A percentile compares a stretch with the other conserved stretches of the same genome.
These are phyloP conservation scores for Ips nitidus DNA, from an alignment of 1,140 invertebrate species.

Conservation along the genomic window DNA sequence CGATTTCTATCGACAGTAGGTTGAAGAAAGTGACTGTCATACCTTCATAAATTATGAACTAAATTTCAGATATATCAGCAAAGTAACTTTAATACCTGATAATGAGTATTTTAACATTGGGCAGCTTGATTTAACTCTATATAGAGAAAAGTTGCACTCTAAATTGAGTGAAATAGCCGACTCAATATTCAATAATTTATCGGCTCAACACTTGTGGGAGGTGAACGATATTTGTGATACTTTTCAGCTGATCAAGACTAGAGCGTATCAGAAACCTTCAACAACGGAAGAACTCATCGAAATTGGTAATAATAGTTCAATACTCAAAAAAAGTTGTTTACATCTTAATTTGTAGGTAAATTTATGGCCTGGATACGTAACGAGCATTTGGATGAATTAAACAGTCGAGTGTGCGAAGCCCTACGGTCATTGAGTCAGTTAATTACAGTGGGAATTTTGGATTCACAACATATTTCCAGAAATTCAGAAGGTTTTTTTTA, in stretches of 20 bases:
- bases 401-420: slow-evolving; percentile 61
- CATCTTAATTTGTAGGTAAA: slow-evolving; percentile 21
- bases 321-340: not conserved
- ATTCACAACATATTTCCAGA: slow-evolving; percentile 62
- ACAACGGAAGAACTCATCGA: slow-evolving; percentile 61
- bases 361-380: slow-evolving; percentile 34
- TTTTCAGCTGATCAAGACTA: slow-evolving; percentile 40
- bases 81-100: slow-evolving; percentile 40
- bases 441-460: slow-evolving; percentile 34
- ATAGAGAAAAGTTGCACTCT: slow-evolving; percentile 35
- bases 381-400: slow-evolving; percentile 51
- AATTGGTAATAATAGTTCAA: slow-evolving; percentile 57
- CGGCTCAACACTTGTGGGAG: slow-evolving; percentile 41
- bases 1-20: slow-evolving; percentile 28
- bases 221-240: slow-evolving; percentile 41
- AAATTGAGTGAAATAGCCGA: slow-evolving; percentile 31
- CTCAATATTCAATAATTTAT: slow-evolving; percentile 38
- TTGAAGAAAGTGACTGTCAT: not conserved
- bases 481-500: slow-evolving; percentile 56
- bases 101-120: slow-evolving; percentile 41
- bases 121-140: slow-evolving; percentile 34
- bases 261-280: slow-evolving; percentile 34
- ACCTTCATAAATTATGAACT: not conserved
- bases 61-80: slow-evolving; percentile 32
- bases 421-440: slow-evolving; percentile 56